A percentile compares a stretch with the other conserved stretches of the same genome.
Conservation (phyloP, 2,888 invertebrate species). For the Lycocerus yunnanus region DNA sequence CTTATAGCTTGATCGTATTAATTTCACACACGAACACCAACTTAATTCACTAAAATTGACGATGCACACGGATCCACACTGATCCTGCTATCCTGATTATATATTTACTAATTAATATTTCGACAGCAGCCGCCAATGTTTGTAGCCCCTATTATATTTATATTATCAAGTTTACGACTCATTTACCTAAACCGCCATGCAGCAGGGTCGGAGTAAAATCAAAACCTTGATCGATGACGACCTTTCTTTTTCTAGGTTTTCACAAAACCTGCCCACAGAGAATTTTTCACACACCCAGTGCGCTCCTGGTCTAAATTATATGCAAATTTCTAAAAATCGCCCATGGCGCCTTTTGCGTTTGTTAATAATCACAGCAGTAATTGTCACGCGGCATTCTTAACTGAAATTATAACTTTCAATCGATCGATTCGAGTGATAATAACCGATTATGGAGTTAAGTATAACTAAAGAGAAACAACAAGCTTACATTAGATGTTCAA, state of each 20-base stretch:
- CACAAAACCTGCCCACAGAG: too few species aligned
- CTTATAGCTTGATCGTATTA: slow-evolving; percentile 25
- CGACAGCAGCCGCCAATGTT: slow-evolving; percentile 7
- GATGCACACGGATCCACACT: slow-evolving; percentile 19
- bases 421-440: background rate
- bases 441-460: background rate
- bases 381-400: too few species aligned
- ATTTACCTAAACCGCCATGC: background rate
- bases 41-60: slow-evolving; percentile 25
- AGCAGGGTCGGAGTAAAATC: background rate
- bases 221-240: background rate
- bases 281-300: too few species aligned
- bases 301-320: too few species aligned
- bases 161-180: background rate
- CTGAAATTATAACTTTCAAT: too few species aligned
- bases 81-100: slow-evolving; percentile 23
- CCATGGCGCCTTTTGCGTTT: too few species aligned
- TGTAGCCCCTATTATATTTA: background rate
- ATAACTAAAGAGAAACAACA: background rate
- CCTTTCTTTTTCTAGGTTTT: too few species aligned
- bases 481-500: background rate
- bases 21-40: slow-evolving; percentile 30
- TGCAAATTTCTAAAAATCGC: too few species aligned
- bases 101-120: slow-evolving; percentile 30
- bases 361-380: background rate